Evolutionary conservation across 2,113 vertebrate species (phyloP).

Genomic region (Mionectes macconnelli): DNA sequence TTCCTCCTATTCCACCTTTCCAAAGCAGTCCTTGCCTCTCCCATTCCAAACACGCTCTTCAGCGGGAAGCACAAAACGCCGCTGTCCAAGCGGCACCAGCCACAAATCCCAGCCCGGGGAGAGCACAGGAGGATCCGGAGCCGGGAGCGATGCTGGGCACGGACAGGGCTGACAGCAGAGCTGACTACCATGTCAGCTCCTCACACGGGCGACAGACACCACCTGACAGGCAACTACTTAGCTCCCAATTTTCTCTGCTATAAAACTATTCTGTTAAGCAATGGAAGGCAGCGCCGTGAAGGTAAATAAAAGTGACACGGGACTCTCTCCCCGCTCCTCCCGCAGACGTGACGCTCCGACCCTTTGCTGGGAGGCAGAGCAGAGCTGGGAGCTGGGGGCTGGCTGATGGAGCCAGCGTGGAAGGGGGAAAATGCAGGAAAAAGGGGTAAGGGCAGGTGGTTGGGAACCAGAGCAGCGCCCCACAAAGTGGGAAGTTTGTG

Average conservation of each 20-base stretch:
- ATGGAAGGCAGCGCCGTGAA: constrained; percentile 33
- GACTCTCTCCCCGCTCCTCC: not conserved
- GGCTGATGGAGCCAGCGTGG: not conserved
- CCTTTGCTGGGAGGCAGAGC: not conserved
- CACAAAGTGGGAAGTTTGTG: not conserved
- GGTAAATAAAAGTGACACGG: constrained; percentile 58
- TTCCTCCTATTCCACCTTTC: not conserved
- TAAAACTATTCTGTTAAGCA: constrained; percentile 58
- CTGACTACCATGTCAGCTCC: constrained; percentile 50
- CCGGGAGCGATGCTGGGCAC: not conserved
- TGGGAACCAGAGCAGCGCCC: not conserved
- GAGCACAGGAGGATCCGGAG: not conserved
- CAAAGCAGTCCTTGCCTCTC: not conserved
- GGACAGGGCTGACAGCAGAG: not conserved
- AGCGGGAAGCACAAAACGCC: not conserved
- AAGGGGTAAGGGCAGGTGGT: not conserved
- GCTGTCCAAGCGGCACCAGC: not conserved
- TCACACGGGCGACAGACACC: constrained; percentile 16
- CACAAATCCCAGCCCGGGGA: not conserved
- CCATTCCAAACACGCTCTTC: fast-evolving
- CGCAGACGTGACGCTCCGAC: not conserved
- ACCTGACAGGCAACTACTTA: constrained; percentile 67
- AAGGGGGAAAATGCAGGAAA: not conserved
- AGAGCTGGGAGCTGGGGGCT: constrained; percentile 14
- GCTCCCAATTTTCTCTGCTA: constrained; percentile 54